Evolutionary conservation across 2,797 vertebrate genomes (phyloP).

Genomic region (Myripristis jacobus): DNA sequence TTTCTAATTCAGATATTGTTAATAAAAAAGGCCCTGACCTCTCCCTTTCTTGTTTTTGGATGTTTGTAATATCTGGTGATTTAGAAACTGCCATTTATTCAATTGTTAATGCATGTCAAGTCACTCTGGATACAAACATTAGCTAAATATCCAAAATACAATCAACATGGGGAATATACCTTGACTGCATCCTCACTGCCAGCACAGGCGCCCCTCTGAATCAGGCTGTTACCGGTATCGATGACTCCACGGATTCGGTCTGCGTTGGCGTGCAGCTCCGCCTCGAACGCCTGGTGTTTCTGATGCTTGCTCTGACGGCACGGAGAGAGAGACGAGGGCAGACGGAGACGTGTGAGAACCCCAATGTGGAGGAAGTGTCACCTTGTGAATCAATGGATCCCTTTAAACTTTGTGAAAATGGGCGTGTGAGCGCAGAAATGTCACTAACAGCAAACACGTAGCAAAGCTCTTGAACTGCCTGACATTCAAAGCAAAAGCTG

Average conservation of each 20-base stretch:
- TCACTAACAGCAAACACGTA: background rate
- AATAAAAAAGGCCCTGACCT: too few relatives aligned
- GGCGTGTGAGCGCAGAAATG: background rate
- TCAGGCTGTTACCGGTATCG: conserved; percentile 95
- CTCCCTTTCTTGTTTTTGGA: too few relatives aligned
- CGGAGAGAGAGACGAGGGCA: conserved; percentile 19
- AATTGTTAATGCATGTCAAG: too few relatives aligned
- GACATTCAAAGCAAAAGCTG: conserved; percentile 4
- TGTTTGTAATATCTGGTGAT: too few relatives aligned
- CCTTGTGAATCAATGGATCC: background rate
- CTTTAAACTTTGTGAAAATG: too few relatives aligned
- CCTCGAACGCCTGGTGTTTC: conserved; percentile 98
- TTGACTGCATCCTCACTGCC: conserved; percentile 98
- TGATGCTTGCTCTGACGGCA: conserved; percentile 95
- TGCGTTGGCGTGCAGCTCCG: conserved; percentile 96
- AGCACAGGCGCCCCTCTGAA: conserved; percentile 95
- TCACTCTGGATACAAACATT: too few relatives aligned
- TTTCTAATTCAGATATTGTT: too few relatives aligned
- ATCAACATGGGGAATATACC: conserved; percentile 79
- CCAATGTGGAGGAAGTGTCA: background rate
- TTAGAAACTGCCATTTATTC: too few relatives aligned
- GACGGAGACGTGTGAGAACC: conserved; percentile 36
- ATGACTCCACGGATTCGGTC: conserved; percentile 97
- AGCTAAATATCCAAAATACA: too few relatives aligned
- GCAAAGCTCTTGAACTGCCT: conserved; percentile 28